These are phyloP conservation scores for Gonioctena quinquepunctata DNA, from an alignment of 1,140 invertebrate genomes.

Conservation along the genomic window DNA sequence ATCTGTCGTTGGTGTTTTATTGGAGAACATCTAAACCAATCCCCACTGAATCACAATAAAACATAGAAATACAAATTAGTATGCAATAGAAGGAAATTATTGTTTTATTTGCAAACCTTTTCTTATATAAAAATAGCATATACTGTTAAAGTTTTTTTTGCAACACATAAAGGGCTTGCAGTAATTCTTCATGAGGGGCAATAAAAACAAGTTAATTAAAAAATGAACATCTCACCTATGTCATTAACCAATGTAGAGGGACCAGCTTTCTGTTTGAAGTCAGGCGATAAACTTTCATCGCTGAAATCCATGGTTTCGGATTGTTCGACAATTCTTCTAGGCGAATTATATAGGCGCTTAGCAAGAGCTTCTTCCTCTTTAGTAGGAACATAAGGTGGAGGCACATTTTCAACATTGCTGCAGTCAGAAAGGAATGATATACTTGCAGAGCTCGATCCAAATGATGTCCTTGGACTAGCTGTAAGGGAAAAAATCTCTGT, in stretches of 20 bases:
- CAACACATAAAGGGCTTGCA: too few relatives aligned
- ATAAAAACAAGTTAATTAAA: too few relatives aligned
- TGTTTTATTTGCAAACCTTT: too few relatives aligned
- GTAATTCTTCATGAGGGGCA: too few relatives aligned
- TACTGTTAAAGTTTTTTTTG: too few relatives aligned
- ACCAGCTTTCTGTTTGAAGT: slow-evolving; percentile 34
- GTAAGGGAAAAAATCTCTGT: slow-evolving; percentile 15
- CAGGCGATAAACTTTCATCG: slow-evolving; percentile 21
- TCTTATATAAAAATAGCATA: too few relatives aligned
- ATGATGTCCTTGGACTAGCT: slow-evolving; percentile 40
- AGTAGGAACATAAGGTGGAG: slow-evolving; percentile 36
- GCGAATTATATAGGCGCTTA: slow-evolving; percentile 38
- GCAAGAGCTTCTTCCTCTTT: slow-evolving; percentile 39
- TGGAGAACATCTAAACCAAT: too few relatives aligned
- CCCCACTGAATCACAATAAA: too few relatives aligned
- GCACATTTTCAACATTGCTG: slow-evolving; percentile 27
- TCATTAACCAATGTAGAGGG: slow-evolving; percentile 36
- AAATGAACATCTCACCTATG: slow-evolving; percentile 33
- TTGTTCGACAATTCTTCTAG: slow-evolving; percentile 34
- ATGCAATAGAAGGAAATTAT: too few relatives aligned
- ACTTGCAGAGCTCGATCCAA: slow-evolving; percentile 19
- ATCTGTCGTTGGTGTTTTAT: too few relatives aligned
- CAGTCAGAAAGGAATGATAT: slow-evolving; percentile 10
- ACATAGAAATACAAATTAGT: too few relatives aligned
- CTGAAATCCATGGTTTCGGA: slow-evolving; percentile 26